Evolutionary conservation across 1,140 invertebrate species (phyloP).

Genomic region (Macrobrachium rosenbergii): DNA sequence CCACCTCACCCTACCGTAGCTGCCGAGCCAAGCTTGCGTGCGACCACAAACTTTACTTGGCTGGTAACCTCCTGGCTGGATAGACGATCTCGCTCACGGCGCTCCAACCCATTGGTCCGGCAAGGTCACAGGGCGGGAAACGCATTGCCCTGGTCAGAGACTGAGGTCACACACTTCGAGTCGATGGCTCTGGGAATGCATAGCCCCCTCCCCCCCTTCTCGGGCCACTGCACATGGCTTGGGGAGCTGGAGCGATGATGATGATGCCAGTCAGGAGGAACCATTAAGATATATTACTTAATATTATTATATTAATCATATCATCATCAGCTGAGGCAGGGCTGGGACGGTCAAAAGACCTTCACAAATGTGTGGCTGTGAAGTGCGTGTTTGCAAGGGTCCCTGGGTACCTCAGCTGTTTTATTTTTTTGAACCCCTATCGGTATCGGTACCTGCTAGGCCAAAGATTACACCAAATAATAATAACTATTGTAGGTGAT

Average conservation of each 20-base stretch:
- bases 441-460: constrained; percentile 49
- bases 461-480: constrained; percentile 58
- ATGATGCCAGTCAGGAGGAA: too few species aligned
- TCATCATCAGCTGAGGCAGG: constrained; percentile 36
- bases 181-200: too few species aligned
- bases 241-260: too few species aligned
- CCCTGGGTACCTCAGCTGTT: background rate
- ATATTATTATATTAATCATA: background rate
- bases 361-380: constrained; percentile 19
- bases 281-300: too few species aligned
- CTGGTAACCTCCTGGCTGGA: constrained; percentile 9
- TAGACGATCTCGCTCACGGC: background rate
- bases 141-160: background rate
- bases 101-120: background rate
- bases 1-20: constrained; percentile 36
- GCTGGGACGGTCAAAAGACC: constrained; percentile 29
- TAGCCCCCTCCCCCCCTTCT: too few species aligned
- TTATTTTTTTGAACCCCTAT: background rate
- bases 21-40: constrained; percentile 60
- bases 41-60: constrained; percentile 61
- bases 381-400: background rate
- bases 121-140: background rate
- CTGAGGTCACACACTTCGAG: too few species aligned
- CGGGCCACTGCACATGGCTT: too few species aligned
- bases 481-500: constrained; percentile 43